Conservation (phyloP, 2,888 invertebrate species). For the Hydropsyche betteni region DNA sequence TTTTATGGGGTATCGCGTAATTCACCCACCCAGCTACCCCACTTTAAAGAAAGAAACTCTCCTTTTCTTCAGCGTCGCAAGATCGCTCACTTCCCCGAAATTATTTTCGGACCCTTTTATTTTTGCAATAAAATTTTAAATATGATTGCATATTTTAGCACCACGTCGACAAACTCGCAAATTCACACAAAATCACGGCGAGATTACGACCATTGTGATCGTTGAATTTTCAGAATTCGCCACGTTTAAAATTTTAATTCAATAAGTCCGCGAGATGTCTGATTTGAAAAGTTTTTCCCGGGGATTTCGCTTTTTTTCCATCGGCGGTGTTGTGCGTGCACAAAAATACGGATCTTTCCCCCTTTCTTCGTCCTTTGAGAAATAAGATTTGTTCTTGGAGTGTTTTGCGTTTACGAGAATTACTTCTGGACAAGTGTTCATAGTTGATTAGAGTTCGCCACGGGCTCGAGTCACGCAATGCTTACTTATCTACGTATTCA, state of each 20-base stretch:
- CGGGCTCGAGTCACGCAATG: constrained; percentile 6
- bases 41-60: constrained; percentile 2
- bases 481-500: not conserved
- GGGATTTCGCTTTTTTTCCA: no score
- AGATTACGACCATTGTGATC: no score
- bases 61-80: not conserved
- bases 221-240: no score
- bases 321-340: no score
- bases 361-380: no score
- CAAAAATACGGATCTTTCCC: no score
- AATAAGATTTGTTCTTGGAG: no score
- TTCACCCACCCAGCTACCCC: constrained; percentile 1
- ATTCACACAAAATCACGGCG: no score
- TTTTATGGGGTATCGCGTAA: constrained; percentile 15
- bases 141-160: constrained; percentile 13
- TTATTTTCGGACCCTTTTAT: constrained; percentile 19
- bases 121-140: constrained; percentile 10
- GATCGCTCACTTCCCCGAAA: constrained; percentile 3
- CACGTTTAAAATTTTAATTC: no score
- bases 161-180: not conserved
- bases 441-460: constrained; percentile 11
- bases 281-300: no score
- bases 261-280: no score
- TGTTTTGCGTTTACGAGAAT: not conserved
- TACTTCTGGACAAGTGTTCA: not conserved